Conservation (phyloP, 1,140 invertebrate species). For the Microplitis mediator region DNA sequence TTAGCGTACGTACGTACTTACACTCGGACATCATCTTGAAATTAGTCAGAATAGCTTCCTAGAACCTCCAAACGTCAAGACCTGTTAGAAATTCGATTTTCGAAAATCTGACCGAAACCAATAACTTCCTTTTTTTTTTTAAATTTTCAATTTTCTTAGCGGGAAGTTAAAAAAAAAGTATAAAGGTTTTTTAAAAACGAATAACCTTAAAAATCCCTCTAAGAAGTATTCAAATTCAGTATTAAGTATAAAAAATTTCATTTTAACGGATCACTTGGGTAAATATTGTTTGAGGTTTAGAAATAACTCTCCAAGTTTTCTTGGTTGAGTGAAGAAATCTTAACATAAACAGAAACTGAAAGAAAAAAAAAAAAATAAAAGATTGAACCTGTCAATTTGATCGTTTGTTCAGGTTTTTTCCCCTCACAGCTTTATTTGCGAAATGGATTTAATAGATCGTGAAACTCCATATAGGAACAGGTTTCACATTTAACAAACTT, state of each 20-base stretch:
- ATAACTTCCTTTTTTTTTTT: no score
- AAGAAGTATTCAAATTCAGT: not conserved
- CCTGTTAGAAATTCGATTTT: no score
- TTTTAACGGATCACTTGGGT: conserved; percentile 2
- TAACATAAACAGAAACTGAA: not conserved
- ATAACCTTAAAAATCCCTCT: not conserved
- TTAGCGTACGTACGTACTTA: no score
- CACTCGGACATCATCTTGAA: no score
- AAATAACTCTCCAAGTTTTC: not conserved
- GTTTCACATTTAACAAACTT: not conserved
- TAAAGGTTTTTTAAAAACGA: not conserved
- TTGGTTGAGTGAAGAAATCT: not conserved
- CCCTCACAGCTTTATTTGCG: conserved; percentile 5
- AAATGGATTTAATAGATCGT: conserved; percentile 4
- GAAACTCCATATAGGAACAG: conserved; percentile 8
- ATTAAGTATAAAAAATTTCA: not conserved
- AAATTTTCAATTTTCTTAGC: no score
- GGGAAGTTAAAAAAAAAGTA: not conserved
- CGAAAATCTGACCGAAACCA: no score
- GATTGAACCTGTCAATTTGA: conserved; percentile 6
- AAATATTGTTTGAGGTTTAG: conserved; percentile 9
- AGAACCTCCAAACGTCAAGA: no score
- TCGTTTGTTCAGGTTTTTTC: not conserved
- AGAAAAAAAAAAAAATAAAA: not conserved
- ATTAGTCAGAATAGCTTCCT: no score